These are phyloP conservation scores for Plutomurus gul DNA, from an alignment of 1,140 invertebrate species.

Conservation along the genomic window DNA sequence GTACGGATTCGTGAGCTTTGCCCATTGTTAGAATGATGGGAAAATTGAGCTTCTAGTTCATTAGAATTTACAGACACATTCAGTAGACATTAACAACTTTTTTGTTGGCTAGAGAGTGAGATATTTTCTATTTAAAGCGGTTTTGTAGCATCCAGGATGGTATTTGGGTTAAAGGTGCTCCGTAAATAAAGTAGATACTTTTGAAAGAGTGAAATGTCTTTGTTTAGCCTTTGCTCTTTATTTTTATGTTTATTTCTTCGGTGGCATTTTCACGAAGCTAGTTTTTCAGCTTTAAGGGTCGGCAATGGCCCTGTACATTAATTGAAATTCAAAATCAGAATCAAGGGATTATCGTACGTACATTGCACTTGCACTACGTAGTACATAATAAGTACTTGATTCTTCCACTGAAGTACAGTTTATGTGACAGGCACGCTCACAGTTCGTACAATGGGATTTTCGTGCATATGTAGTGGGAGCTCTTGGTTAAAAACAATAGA, in stretches of 20 bases:
- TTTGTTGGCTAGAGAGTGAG: too few relatives aligned
- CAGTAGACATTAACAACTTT: too few relatives aligned
- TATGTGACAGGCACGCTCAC: neutral
- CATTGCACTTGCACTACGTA: neutral
- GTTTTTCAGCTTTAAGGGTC: neutral
- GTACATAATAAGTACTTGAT: neutral
- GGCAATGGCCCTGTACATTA: neutral
- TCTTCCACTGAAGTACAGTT: neutral
- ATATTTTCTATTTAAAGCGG: too few relatives aligned
- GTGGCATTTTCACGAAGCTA: constrained; percentile 9
- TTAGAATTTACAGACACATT: too few relatives aligned
- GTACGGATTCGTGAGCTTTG: too few relatives aligned
- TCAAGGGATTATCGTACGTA: neutral
- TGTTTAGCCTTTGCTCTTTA: neutral
- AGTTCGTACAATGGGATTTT: neutral
- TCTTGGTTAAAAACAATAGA: too few relatives aligned
- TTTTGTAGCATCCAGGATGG: too few relatives aligned
- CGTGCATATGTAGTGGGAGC: too few relatives aligned
- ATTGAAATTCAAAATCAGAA: neutral
- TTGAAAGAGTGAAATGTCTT: neutral
- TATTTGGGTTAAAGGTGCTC: neutral
- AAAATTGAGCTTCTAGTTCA: too few relatives aligned
- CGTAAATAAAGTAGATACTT: too few relatives aligned
- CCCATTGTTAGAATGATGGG: too few relatives aligned
- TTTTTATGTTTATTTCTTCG: constrained; percentile 14